phyloP scores from a whole-genome alignment of 2,888 invertebrate genomes.

The Nemotelus pantherinus region DNA sequence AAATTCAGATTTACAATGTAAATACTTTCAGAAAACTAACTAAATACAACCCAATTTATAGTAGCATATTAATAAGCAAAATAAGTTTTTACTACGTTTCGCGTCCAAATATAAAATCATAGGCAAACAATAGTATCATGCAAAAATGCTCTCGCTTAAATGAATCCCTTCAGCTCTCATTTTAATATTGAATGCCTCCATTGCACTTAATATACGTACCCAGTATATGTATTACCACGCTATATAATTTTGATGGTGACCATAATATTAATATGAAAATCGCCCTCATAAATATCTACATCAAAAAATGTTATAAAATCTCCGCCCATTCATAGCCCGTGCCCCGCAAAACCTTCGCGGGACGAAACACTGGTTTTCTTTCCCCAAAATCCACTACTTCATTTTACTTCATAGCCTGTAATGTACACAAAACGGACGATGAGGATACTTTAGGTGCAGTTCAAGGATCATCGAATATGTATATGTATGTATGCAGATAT shows the following conservation, averaged over 20 bases:
- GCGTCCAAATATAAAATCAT: too few relatives aligned
- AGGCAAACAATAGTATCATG: too few relatives aligned
- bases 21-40: too few relatives aligned
- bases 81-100: too few relatives aligned
- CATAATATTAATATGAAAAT: constrained; percentile 40
- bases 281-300: constrained; percentile 35
- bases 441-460: constrained; percentile 38
- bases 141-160: too few relatives aligned
- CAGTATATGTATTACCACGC: not conserved
- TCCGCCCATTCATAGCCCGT: constrained; percentile 44
- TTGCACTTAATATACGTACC: constrained; percentile 20
- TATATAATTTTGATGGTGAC: constrained; percentile 9
- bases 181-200: constrained; percentile 21
- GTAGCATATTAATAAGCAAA: too few relatives aligned
- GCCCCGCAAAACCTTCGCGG: constrained; percentile 21
- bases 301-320: constrained; percentile 47
- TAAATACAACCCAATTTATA: too few relatives aligned
- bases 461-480: constrained; percentile 34
- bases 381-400: constrained; percentile 42
- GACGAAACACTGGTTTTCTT: too few relatives aligned
- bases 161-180: not conserved
- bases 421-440: constrained; percentile 43
- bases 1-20: too few relatives aligned
- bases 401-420: constrained; percentile 43
- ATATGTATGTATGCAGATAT: not conserved